These are phyloP conservation scores for Clivina fossor DNA, from an alignment of 2,888 invertebrate genomes.

Conservation along the genomic window DNA sequence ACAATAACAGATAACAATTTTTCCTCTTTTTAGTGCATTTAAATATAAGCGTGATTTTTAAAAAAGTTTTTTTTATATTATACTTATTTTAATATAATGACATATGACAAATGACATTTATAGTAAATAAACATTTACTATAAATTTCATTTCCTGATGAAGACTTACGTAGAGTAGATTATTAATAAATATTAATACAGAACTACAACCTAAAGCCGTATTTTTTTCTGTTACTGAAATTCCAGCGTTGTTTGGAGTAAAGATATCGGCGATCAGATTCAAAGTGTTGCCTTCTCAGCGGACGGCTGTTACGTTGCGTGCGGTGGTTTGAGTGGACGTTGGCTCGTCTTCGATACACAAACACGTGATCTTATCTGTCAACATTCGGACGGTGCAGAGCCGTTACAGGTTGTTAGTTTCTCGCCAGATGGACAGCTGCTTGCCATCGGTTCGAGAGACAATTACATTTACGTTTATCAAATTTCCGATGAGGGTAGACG, in stretches of 20 bases:
- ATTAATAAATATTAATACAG: no score
- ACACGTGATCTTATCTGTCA: conserved; percentile 71
- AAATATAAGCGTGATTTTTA: no score
- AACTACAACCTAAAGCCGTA: no score
- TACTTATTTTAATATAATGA: no score
- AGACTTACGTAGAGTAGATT: no score
- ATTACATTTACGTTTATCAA: conserved; percentile 87
- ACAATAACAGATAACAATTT: no score
- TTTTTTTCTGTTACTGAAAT: no score
- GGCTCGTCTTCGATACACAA: conserved; percentile 81
- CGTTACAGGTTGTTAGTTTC: conserved; percentile 72
- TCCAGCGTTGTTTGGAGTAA: conserved; percentile 90
- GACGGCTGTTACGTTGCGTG: conserved; percentile 77
- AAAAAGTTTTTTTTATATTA: no score
- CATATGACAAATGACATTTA: no score
- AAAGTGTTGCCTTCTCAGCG: conserved; percentile 78
- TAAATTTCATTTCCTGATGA: no score
- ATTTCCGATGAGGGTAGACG: conserved; percentile 73
- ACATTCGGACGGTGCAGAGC: conserved; percentile 70
- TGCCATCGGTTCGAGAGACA: conserved; percentile 86
- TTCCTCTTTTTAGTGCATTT: no score
- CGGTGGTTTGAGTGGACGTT: conserved; percentile 75
- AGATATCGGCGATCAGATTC: conserved; percentile 83
- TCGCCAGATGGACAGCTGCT: conserved; percentile 78
- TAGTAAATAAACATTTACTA: no score